These are phyloP conservation scores for Mya arenaria DNA, from an alignment of 1,140 invertebrate species.

Conservation along the genomic window DNA sequence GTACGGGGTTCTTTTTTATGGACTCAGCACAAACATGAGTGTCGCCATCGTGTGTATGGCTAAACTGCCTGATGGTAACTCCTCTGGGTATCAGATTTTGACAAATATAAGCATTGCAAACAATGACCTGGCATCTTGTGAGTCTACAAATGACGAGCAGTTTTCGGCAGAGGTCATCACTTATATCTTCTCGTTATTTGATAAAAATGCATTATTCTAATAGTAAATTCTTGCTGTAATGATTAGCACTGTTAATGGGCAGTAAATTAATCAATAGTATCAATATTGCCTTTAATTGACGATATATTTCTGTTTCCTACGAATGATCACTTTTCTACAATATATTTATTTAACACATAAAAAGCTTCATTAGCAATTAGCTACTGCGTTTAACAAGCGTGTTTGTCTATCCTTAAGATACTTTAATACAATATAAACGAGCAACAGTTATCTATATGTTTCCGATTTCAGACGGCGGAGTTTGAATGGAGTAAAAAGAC, in stretches of 20 bases:
- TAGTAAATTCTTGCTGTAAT: no score
- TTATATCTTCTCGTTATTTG: background rate
- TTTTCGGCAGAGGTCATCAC: constrained; percentile 4
- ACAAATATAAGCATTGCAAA: background rate
- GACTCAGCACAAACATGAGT: constrained; percentile 88
- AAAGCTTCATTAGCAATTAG: background rate
- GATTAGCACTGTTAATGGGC: no score
- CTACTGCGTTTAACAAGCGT: background rate
- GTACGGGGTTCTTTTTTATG: no score
- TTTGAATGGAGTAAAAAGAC: constrained; percentile 82
- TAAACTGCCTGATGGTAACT: constrained; percentile 9
- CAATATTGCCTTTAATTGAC: background rate
- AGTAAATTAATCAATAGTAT: no score
- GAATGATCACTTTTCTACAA: background rate
- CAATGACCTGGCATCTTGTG: background rate
- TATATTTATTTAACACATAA: background rate
- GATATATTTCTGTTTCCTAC: background rate
- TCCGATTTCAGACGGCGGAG: background rate
- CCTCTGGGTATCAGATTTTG: background rate
- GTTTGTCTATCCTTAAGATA: background rate
- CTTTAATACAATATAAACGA: constrained; percentile 30
- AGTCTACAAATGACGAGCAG: background rate
- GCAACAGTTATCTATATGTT: background rate
- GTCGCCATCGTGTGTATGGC: constrained; percentile 94
- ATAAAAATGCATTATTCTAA: background rate